Conservation (phyloP, 2,113 vertebrate species). For the Scartelaos histophorus region DNA sequence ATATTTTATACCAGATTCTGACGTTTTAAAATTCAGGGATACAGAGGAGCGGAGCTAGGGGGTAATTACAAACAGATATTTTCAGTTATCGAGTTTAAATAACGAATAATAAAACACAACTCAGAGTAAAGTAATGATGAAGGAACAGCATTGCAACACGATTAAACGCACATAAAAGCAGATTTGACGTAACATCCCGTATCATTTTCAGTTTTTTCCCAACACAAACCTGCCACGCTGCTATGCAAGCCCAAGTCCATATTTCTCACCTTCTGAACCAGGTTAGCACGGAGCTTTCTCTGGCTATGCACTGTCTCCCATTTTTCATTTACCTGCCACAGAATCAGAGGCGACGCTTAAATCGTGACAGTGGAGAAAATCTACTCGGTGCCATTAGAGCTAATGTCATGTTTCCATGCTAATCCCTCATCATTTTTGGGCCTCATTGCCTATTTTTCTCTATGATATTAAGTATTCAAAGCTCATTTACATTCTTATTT, state of each 20-base stretch:
- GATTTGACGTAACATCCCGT: too few relatives aligned
- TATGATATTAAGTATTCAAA: slow-evolving; percentile 99
- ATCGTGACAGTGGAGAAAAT: slow-evolving; percentile 81
- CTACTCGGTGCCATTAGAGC: slow-evolving; percentile 82
- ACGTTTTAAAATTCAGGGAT: too few relatives aligned
- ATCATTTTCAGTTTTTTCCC: background rate
- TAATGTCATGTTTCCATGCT: slow-evolving; percentile 84
- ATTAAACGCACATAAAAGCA: too few relatives aligned
- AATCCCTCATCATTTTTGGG: slow-evolving; percentile 89
- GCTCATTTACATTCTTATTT: slow-evolving; percentile 99
- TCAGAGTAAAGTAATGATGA: too few relatives aligned
- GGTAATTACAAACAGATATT: too few relatives aligned
- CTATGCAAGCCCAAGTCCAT: slow-evolving; percentile 61
- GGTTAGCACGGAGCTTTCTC: slow-evolving; percentile 70
- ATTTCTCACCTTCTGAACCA: slow-evolving; percentile 74
- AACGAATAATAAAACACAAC: too few relatives aligned
- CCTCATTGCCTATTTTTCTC: slow-evolving; percentile 91
- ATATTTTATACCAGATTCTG: too few relatives aligned
- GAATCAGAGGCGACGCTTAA: slow-evolving; percentile 78
- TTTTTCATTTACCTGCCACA: slow-evolving; percentile 80
- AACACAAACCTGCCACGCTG: slow-evolving; percentile 47
- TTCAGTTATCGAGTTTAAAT: too few relatives aligned
- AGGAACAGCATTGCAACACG: too few relatives aligned
- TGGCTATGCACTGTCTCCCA: slow-evolving; percentile 71
- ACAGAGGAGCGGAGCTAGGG: too few relatives aligned